Conservation (phyloP, 1,140 invertebrate genomes). For the Lucilia cuprina region DNA sequence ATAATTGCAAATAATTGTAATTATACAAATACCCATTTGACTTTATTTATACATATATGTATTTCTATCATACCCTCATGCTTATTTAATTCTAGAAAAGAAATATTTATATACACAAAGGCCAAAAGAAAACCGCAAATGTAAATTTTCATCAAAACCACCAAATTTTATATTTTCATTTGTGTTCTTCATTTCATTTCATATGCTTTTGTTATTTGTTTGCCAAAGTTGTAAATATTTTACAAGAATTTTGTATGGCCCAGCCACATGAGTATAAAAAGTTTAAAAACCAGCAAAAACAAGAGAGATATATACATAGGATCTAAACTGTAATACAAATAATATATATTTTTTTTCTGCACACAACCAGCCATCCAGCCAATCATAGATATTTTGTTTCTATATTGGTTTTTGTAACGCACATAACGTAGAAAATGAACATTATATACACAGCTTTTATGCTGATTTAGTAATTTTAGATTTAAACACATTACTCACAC, state of each 20-base stretch:
- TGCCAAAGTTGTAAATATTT: neutral
- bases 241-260: neutral
- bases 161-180: neutral
- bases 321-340: neutral
- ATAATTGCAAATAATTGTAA: neutral
- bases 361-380: neutral
- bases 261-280: neutral
- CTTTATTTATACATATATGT: no score
- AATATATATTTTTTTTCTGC: no score
- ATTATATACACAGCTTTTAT: neutral
- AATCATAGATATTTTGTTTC: neutral
- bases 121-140: neutral
- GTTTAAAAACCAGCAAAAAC: neutral
- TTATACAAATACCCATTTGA: neutral
- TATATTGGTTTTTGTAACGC: neutral
- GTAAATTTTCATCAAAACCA: neutral
- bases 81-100: neutral
- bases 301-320: neutral
- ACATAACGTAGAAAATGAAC: neutral
- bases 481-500: neutral
- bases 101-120: neutral
- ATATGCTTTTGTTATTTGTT: neutral
- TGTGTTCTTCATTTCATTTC: no score
- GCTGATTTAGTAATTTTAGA: slow-evolving; percentile 15
- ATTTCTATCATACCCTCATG: no score